phyloP scores from a whole-genome alignment of 2,888 invertebrate genomes.

The Neoaliturus tenellus region DNA sequence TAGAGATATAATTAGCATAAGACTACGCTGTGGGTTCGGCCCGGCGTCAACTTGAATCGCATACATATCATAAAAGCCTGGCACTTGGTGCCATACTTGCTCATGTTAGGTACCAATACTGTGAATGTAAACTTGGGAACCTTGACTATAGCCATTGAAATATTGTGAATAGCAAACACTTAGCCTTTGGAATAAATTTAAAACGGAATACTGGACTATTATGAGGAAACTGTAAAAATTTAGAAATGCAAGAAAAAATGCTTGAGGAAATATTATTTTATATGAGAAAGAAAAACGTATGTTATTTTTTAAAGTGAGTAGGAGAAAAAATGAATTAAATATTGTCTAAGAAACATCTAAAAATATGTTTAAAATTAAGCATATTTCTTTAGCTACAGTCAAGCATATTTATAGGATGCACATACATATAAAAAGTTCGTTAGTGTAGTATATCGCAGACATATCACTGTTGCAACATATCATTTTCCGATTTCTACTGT shows the following conservation, averaged over 20 bases:
- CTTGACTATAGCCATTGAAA: background rate
- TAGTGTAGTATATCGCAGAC: background rate
- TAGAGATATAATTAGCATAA: slow-evolving; percentile 1
- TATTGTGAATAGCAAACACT: background rate
- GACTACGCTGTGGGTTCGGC: background rate
- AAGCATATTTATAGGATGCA: background rate
- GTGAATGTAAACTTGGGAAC: background rate
- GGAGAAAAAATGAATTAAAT: too few relatives aligned
- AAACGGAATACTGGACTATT: too few relatives aligned
- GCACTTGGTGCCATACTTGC: slow-evolving; percentile 17
- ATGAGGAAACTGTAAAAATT: too few relatives aligned
- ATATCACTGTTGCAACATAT: slow-evolving; percentile 21
- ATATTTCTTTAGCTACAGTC: background rate
- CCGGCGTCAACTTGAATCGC: slow-evolving; percentile 50
- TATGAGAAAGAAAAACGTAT: too few relatives aligned
- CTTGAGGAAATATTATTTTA: too few relatives aligned
- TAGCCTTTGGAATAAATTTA: too few relatives aligned
- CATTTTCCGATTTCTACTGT: background rate
- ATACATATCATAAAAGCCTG: slow-evolving; percentile 56
- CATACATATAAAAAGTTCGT: background rate
- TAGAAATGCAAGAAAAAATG: too few relatives aligned
- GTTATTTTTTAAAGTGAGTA: too few relatives aligned
- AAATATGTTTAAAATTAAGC: background rate
- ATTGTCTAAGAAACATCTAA: too few relatives aligned
- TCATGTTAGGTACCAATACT: background rate